A percentile compares a stretch with the other conserved stretches of the same genome.
phyloP scores from a whole-genome alignment of 2,113 vertebrate species.

The Verasper variegatus region DNA sequence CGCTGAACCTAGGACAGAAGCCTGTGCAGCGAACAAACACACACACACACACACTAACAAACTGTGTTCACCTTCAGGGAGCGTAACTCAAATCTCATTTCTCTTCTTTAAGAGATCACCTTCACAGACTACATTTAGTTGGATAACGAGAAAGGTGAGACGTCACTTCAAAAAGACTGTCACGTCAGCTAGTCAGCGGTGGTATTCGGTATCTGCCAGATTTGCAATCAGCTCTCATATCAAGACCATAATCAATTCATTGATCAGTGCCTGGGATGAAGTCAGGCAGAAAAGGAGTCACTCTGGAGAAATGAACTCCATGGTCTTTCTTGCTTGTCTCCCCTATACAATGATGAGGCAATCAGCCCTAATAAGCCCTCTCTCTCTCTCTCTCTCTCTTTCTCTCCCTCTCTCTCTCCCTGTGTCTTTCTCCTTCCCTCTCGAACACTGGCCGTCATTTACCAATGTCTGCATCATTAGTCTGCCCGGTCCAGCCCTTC shows the following conservation, averaged over 20 bases:
- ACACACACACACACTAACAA: slow-evolving; percentile 22
- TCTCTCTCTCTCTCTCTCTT: slow-evolving; percentile 8
- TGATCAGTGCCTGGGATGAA: slow-evolving; percentile 70
- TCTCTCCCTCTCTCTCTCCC: slow-evolving; percentile 6
- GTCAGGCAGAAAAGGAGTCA: slow-evolving; percentile 65
- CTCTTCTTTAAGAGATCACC: slow-evolving; percentile 13
- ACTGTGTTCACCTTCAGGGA: slow-evolving; percentile 16
- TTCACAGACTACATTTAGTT: slow-evolving; percentile 29
- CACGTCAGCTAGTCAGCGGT: slow-evolving; percentile 47
- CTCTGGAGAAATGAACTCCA: slow-evolving; percentile 72
- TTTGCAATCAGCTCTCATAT: slow-evolving; percentile 63
- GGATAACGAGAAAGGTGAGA: slow-evolving; percentile 39
- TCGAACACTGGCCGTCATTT: slow-evolving; percentile 75
- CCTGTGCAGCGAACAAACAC: slow-evolving; percentile 16
- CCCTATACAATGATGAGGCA: slow-evolving; percentile 63
- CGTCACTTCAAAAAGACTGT: slow-evolving; percentile 28
- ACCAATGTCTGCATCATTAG: slow-evolving; percentile 78
- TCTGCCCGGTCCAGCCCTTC: slow-evolving; percentile 53
- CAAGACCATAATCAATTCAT: slow-evolving; percentile 78
- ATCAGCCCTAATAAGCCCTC: slow-evolving; percentile 68
- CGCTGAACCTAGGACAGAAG: not conserved
- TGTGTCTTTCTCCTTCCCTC: slow-evolving; percentile 16
- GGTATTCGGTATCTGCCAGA: slow-evolving; percentile 49
- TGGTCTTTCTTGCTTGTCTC: slow-evolving; percentile 61
- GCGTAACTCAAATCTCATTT: slow-evolving; percentile 6